phyloP scores from a whole-genome alignment of 2,888 invertebrate genomes.

The Athalia cordata region DNA sequence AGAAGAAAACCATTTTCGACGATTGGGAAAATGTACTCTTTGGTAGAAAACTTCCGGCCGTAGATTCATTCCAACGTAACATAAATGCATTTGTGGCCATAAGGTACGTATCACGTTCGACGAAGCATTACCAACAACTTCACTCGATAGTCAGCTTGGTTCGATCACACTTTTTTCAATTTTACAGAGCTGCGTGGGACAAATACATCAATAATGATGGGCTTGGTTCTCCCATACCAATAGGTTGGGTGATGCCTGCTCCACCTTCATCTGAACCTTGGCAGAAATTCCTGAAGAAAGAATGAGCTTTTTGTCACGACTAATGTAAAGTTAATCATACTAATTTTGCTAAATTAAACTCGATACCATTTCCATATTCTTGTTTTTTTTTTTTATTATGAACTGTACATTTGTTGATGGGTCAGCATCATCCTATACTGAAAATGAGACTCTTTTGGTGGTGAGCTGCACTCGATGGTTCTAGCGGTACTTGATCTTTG shows the following conservation, averaged over 20 bases:
- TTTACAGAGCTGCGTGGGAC: slow-evolving; percentile 75
- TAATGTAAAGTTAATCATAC: slow-evolving; percentile 18
- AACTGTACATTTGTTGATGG: slow-evolving; percentile 27
- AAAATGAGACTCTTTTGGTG: slow-evolving; percentile 65
- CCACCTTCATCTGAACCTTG: slow-evolving; percentile 72
- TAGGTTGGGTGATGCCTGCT: slow-evolving; percentile 83
- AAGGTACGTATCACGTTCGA: slow-evolving; percentile 63
- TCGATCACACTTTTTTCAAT: slow-evolving; percentile 19
- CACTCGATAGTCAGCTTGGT: slow-evolving; percentile 58
- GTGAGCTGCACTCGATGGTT: slow-evolving; percentile 72
- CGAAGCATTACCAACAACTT: slow-evolving; percentile 62
- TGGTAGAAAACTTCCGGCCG: slow-evolving; percentile 72
- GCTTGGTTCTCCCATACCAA: slow-evolving; percentile 79
- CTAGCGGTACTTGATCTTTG: slow-evolving; percentile 59
- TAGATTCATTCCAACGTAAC: slow-evolving; percentile 69
- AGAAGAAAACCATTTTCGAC: slow-evolving; percentile 72
- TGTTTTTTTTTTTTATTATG: slow-evolving; percentile 31
- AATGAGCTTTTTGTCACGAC: slow-evolving; percentile 46
- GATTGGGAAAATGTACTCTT: slow-evolving; percentile 79
- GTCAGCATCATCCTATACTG: slow-evolving; percentile 57
- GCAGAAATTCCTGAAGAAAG: slow-evolving; percentile 67
- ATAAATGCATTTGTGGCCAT: slow-evolving; percentile 73
- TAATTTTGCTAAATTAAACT: slow-evolving; percentile 31
- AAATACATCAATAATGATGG: slow-evolving; percentile 70
- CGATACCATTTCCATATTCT: not conserved